Percentiles rank a stretch among this genome's conserved stretches.
Evolutionary conservation across 2,113 vertebrate genomes (phyloP).

Genomic region (Colossoma macropomum): DNA sequence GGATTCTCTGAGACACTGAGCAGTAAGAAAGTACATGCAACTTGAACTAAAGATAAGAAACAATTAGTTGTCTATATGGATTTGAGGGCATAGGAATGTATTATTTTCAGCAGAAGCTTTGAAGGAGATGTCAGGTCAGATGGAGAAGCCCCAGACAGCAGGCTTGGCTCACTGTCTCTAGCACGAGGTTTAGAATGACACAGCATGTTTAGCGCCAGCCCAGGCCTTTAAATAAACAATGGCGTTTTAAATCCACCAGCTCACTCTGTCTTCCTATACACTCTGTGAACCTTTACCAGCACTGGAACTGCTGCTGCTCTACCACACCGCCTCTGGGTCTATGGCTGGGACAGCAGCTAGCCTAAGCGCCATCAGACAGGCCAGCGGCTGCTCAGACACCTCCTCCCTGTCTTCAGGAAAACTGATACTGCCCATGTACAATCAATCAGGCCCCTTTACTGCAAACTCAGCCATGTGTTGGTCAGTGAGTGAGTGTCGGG

Average conservation of each 20-base stretch:
- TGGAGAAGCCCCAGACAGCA: slow-evolving; percentile 40
- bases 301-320: not conserved
- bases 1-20: not conserved
- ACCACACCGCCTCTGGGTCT: not conserved
- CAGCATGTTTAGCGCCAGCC: slow-evolving; percentile 39
- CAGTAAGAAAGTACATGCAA: not conserved
- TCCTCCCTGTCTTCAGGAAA: slow-evolving; percentile 36
- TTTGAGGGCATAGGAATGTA: not conserved
- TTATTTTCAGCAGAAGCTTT: not conserved
- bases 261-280: not conserved
- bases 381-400: slow-evolving; percentile 9
- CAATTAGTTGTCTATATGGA: no score
- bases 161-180: slow-evolving; percentile 14
- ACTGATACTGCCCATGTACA: slow-evolving; percentile 49
- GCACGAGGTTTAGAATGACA: slow-evolving; percentile 47
- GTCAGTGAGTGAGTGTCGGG: slow-evolving; percentile 2
- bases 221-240: slow-evolving; percentile 48
- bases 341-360: not conserved
- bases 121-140: slow-evolving; percentile 31
- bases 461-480: slow-evolving; percentile 39
- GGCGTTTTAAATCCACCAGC: slow-evolving; percentile 36
- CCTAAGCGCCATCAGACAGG: slow-evolving; percentile 8
- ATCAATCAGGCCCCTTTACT: slow-evolving; percentile 51
- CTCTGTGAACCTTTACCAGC: not conserved
- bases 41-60: no score